Evolutionary conservation across 2,888 invertebrate species (phyloP).

Genomic region (Molanna angustata): DNA sequence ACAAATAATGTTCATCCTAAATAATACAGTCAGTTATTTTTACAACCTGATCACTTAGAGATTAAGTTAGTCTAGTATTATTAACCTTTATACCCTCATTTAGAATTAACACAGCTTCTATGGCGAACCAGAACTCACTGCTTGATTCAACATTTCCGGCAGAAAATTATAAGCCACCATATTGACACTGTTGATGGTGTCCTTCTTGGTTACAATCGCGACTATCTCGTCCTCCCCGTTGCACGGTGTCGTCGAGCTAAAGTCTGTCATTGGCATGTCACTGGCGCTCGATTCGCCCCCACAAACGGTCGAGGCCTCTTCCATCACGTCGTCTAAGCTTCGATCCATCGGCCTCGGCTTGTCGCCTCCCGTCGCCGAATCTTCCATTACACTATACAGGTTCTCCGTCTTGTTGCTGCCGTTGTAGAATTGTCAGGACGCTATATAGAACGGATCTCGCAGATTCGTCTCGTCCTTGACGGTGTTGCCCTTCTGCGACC

Average conservation of each 20-base stretch:
- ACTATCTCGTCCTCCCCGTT: slow-evolving; percentile 50
- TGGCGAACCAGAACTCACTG: too few relatives aligned
- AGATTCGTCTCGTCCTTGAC: slow-evolving; percentile 64
- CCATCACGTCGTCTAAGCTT: slow-evolving; percentile 51
- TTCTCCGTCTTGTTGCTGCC: slow-evolving; percentile 52
- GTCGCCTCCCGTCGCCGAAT: slow-evolving; percentile 37
- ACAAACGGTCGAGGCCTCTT: slow-evolving; percentile 40
- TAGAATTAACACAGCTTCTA: too few relatives aligned
- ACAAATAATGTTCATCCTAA: too few relatives aligned
- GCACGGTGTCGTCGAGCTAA: slow-evolving; percentile 38
- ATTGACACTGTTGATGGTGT: slow-evolving; percentile 48
- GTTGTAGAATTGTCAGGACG: slow-evolving; percentile 71
- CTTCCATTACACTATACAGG: slow-evolving; percentile 58
- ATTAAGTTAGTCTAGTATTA: too few relatives aligned
- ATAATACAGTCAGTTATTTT: too few relatives aligned
- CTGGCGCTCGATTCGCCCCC: slow-evolving; percentile 43
- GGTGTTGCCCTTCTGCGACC: slow-evolving; percentile 61
- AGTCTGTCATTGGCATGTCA: slow-evolving; percentile 27
- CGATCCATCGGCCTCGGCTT: slow-evolving; percentile 15
- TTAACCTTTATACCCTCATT: too few relatives aligned
- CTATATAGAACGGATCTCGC: slow-evolving; percentile 65
- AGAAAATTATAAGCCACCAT: slow-evolving; percentile 55
- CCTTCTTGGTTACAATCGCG: slow-evolving; percentile 53
- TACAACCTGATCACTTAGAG: too few relatives aligned
- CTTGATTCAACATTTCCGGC: slow-evolving; percentile 40